These are phyloP conservation scores for Cassiopea andromeda DNA, from an alignment of 30 jellyfish, hydroid and myxozoan species.

Conservation along the genomic window DNA sequence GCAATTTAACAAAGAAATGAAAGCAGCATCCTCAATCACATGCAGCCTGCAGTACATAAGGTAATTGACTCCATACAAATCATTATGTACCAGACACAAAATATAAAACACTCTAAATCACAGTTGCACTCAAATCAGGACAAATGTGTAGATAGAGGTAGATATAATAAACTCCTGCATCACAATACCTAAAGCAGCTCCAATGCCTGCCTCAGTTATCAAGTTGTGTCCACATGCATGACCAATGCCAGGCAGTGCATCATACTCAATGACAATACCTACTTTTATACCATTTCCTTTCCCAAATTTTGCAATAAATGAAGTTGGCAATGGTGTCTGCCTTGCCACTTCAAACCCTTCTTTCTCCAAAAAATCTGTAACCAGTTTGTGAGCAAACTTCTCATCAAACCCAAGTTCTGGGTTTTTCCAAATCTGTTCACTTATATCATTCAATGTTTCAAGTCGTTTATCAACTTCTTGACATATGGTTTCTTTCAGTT, in stretches of 20 bases:
- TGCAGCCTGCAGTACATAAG: too few relatives aligned
- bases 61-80: too few relatives aligned
- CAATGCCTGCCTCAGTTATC: conserved; percentile 94
- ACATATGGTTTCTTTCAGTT: conserved; percentile 31
- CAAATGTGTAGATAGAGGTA: too few relatives aligned
- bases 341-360: conserved; percentile 87
- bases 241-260: conserved; percentile 98
- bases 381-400: conserved; percentile 64
- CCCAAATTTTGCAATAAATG: conserved; percentile 90
- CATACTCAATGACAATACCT: conserved; percentile 91
- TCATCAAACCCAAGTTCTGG: conserved; percentile 92
- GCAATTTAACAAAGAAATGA: too few relatives aligned
- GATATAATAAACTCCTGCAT: neutral
- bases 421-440: conserved; percentile 78
- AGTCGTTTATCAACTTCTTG: conserved; percentile 59
- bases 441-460: conserved; percentile 59
- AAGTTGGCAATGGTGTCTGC: conserved; percentile 80
- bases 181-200: conserved; percentile 87
- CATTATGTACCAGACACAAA: too few relatives aligned
- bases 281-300: conserved; percentile 71
- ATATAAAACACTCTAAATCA: too few relatives aligned
- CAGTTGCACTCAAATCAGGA: too few relatives aligned
- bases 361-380: conserved; percentile 68
- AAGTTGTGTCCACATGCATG: conserved; percentile 98
- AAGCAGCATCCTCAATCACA: too few relatives aligned